Percentiles rank a stretch among this genome's conserved stretches.
Conservation (phyloP, 2,113 vertebrate genomes). For the Leptocoma aspasia region DNA sequence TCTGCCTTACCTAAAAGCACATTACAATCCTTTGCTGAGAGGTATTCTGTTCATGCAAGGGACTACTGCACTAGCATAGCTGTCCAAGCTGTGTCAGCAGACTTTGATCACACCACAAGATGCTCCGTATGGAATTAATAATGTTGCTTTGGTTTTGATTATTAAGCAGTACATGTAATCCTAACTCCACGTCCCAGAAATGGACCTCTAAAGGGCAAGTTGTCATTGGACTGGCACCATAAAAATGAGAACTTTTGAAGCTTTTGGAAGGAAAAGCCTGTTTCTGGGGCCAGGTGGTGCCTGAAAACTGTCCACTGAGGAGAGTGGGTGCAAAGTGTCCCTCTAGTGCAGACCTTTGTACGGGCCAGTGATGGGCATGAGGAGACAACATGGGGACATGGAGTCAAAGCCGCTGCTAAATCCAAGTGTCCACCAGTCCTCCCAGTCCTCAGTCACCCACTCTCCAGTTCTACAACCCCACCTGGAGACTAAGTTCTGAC, state of each 20-base stretch:
- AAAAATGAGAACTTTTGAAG: background rate
- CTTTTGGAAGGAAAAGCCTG: background rate
- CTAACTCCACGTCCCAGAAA: background rate
- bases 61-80: background rate
- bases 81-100: background rate
- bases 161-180: background rate
- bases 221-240: background rate
- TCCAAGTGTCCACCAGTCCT: background rate
- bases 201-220: background rate
- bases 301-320: background rate
- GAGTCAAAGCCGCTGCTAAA: background rate
- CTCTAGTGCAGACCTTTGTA: background rate
- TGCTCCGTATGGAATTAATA: background rate
- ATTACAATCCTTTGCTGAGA: background rate
- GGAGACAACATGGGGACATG: background rate
- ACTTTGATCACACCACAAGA: background rate
- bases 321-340: background rate
- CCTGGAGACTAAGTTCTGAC: background rate
- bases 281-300: background rate
- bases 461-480: background rate
- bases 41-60: background rate
- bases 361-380: background rate
- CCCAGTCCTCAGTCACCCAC: accelerated
- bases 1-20: background rate
- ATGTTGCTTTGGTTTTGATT: background rate